These are phyloP conservation scores for Enteromius trimaculatus DNA, from an alignment of 2,797 vertebrate genomes.

Conservation along the genomic window DNA sequence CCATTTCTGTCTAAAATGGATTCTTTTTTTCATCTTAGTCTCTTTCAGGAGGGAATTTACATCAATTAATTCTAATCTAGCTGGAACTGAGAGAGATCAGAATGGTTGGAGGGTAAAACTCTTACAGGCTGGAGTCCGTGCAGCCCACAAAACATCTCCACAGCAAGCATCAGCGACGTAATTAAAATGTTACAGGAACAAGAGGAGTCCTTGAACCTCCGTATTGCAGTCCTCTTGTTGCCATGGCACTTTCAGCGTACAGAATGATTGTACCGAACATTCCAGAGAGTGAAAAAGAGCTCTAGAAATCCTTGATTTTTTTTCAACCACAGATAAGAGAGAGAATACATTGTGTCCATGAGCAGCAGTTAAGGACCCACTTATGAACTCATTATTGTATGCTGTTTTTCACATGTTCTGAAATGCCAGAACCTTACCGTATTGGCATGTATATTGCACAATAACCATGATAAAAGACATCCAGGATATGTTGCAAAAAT, in stretches of 20 bases:
- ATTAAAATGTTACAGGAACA: slow-evolving; percentile 77
- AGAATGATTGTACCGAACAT: slow-evolving; percentile 64
- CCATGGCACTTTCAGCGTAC: slow-evolving; percentile 75
- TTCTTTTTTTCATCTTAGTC: slow-evolving; percentile 33
- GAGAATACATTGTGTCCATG: slow-evolving; percentile 5
- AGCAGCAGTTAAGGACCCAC: slow-evolving; percentile 13
- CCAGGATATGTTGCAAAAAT: neutral
- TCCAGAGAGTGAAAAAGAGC: slow-evolving; percentile 53
- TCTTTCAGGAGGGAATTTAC: slow-evolving; percentile 47
- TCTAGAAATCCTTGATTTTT: slow-evolving; percentile 56
- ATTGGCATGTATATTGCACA: neutral
- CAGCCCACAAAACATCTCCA: slow-evolving; percentile 64
- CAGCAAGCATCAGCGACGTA: slow-evolving; percentile 61
- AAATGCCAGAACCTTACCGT: slow-evolving; percentile 5
- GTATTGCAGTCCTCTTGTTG: slow-evolving; percentile 66
- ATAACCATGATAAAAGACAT: neutral
- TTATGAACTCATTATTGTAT: slow-evolving; percentile 5
- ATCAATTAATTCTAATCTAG: slow-evolving; percentile 47
- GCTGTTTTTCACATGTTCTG: neutral
- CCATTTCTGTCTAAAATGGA: slow-evolving; percentile 12
- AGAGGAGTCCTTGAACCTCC: slow-evolving; percentile 78
- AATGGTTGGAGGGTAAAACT: slow-evolving; percentile 32
- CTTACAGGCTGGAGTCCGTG: slow-evolving; percentile 42
- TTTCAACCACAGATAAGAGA: slow-evolving; percentile 49
- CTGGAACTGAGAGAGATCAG: slow-evolving; percentile 32